These are phyloP conservation scores for Clytia hemisphaerica DNA, from an alignment of 30 jellyfish, hydroid and myxozoan species.

Conservation along the genomic window DNA sequence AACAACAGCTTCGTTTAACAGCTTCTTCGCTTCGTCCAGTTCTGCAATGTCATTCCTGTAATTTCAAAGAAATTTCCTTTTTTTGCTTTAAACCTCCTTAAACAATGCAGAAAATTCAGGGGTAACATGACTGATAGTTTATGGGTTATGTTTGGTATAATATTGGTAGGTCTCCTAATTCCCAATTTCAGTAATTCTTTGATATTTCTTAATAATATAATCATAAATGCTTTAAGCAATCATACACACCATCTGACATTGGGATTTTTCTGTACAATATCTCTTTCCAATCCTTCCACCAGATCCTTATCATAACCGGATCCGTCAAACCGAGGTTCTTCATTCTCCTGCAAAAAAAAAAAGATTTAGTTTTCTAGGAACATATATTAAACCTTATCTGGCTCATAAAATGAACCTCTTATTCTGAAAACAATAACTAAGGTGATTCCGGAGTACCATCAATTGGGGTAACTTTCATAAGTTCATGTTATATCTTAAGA, in stretches of 20 bases:
- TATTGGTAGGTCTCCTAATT: too few species aligned
- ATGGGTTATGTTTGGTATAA: too few species aligned
- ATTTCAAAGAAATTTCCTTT: too few species aligned
- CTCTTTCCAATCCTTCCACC: slow-evolving; percentile 89
- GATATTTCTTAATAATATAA: too few species aligned
- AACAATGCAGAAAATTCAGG: too few species aligned
- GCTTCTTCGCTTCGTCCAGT: slow-evolving; percentile 78
- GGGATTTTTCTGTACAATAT: slow-evolving; percentile 87
- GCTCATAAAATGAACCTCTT: neutral
- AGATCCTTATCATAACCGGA: slow-evolving; percentile 88
- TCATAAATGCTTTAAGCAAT: too few species aligned
- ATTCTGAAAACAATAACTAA: too few species aligned
- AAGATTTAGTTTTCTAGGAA: neutral
- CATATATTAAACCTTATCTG: too few species aligned
- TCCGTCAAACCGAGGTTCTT: slow-evolving; percentile 78
- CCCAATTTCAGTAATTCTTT: too few species aligned
- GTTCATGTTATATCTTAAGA: neutral
- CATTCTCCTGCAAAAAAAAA: slow-evolving; percentile 31
- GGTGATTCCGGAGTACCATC: too few species aligned
- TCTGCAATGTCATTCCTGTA: slow-evolving; percentile 90
- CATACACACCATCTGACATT: slow-evolving; percentile 94
- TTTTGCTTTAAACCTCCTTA: too few species aligned
- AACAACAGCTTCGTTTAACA: slow-evolving; percentile 92
- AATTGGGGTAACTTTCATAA: neutral
- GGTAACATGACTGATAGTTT: too few species aligned